Conservation (phyloP, 2,797 vertebrate genomes). For the Apodemus agrarius region DNA sequence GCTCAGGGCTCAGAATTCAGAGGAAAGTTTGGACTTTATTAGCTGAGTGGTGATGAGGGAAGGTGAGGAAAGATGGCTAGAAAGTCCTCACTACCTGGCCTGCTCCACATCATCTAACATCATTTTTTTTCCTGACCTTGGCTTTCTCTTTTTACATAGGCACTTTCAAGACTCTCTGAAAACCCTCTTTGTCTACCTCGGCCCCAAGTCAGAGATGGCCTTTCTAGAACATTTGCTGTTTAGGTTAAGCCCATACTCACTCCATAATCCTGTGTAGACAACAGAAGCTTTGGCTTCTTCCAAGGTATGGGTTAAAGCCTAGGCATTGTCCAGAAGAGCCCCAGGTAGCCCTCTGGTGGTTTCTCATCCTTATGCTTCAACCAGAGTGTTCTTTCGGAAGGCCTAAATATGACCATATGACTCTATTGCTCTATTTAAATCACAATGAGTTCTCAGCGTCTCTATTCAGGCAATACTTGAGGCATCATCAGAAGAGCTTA, state of each 20-base stretch:
- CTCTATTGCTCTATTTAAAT: neutral
- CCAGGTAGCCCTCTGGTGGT: neutral
- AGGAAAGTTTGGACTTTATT: neutral
- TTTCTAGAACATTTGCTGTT: neutral
- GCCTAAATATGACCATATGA: neutral
- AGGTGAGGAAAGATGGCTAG: neutral
- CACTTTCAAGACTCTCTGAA: neutral
- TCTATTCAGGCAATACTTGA: neutral
- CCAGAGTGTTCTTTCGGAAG: neutral
- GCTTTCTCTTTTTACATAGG: neutral
- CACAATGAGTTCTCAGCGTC: neutral
- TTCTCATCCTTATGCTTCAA: neutral
- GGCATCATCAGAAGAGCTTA: neutral
- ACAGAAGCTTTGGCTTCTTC: neutral
- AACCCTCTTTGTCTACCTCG: neutral
- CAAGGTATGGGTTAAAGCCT: neutral
- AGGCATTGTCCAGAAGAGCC: neutral
- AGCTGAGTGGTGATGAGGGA: neutral
- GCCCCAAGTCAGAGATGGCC: neutral
- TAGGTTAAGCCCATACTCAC: neutral
- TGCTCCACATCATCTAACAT: neutral
- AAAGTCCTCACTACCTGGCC: neutral
- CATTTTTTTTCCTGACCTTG: neutral
- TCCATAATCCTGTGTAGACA: neutral
- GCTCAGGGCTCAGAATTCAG: neutral